Base-by-base conservation (phyloP, 2,888 invertebrate species). In the Boloria euphrosyne region DNA sequence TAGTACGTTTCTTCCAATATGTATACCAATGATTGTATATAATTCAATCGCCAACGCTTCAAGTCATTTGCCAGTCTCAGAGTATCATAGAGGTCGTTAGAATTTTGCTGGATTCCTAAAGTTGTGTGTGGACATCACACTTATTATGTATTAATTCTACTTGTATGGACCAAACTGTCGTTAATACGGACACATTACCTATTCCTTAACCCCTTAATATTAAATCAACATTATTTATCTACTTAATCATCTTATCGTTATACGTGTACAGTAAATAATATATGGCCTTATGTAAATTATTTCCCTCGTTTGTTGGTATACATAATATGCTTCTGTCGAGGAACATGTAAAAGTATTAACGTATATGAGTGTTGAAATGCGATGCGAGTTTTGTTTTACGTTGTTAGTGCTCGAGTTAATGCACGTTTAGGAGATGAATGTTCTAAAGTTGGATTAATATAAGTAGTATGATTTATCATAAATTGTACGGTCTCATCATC, bases 141-240 rank as follows among this genome's bases (percentile, higher is more conserved):
- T 80, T 79, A 85, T 85, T 82, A 89, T 82, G 87, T 90, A 90
- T 88, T 89, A 89, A 90, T 89, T 68, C 73, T 74, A 86, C 86
- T 89, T 87, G 84, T 90, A 92, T 92, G 92, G 92, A 92, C 92
- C 92, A 92, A 92, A 90, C 88, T 90, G 88, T 90, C 90, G 84
- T 91, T 86, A 88, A 86, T 89, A 88, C 83, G 88, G 89, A 90
- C 84, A 82, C 85, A 89, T 90, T 87, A 77, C 75, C 74, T 77
- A 87, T 86, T 85, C 89, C 90, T 85, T 89, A 85, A 85, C 81
- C 84, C 81, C 83, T n/a, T 89, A 89, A 88, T 88, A 85, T 88
- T 87, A 89, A 87, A 85, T 82, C 85, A 82, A 83, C 84, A 87
- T 88, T 87, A 87, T 89, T 89, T 88, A 89, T 85, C 86, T 89